Conservation (phyloP, 2,113 vertebrate species). For the Anseranas semipalmata region DNA sequence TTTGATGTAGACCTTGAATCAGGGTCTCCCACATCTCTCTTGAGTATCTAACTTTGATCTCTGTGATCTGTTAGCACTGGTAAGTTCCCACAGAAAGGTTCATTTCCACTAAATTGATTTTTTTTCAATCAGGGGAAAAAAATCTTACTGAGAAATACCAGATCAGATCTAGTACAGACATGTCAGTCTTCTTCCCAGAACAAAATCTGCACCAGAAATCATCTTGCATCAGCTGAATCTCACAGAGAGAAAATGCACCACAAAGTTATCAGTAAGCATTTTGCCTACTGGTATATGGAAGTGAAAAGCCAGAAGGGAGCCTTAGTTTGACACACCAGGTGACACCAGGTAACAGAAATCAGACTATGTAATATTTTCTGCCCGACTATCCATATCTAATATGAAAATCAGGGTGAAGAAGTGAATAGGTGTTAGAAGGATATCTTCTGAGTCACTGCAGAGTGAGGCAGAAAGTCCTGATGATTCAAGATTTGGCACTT, state of each 20-base stretch:
- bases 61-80: background rate
- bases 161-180: background rate
- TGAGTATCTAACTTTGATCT: background rate
- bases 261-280: background rate
- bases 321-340: background rate
- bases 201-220: background rate
- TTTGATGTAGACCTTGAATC: background rate
- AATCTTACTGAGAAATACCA: background rate
- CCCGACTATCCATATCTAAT: background rate
- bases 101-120: background rate
- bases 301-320: background rate
- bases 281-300: background rate
- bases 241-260: background rate
- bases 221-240: background rate
- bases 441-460: constrained; percentile 2
- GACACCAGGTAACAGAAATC: background rate
- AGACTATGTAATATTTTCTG: background rate
- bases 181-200: background rate
- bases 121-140: background rate
- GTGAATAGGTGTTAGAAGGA: background rate
- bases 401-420: constrained; percentile 13
- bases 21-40: background rate
- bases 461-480: constrained; percentile 21
- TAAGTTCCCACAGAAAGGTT: background rate
- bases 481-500: constrained; percentile 59